Evolutionary conservation across 2,888 invertebrate genomes (phyloP), one percentile per base, ranked within the genome.

Genomic region (Aphodius sticticus): DNA sequence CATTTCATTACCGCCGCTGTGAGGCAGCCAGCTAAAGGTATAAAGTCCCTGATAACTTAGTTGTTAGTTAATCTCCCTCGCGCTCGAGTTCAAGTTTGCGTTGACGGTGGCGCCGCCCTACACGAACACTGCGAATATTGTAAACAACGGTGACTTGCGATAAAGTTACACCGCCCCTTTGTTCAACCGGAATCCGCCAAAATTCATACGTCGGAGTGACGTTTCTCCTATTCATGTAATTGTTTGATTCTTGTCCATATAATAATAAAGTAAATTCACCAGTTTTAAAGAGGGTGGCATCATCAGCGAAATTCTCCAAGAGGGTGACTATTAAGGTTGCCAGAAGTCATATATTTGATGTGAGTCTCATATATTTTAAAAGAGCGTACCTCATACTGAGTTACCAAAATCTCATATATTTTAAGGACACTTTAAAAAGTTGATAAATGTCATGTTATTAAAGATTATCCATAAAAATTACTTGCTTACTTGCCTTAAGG

Each of bases 31-130:
- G 53, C 53, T 53, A 53, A 53, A 53, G 53, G 53, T 53, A 53
- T 53, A 53, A 53, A 53, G 53, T 53, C 53, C 53, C 53, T 53
- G 53, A 53, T 53, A 53, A 53, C 53, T 53, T 53, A 53, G 53
- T 53, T 53, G 53, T 53, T 53, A 53, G 53, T 53, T 53, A 53
- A 53, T 53, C 53, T 53, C 53, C 12, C 53, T 53, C 53, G 53
- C 53, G 53, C 53, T 53, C 53, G 53, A 53, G 53, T 53, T 53
- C 12, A 53, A 53, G 53, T 53, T 53, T 53, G 12, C 53, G 53
- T 53, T 2, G 53, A 53, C 53, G 53, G 53, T 53, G 53, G 53
- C 53, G 53, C 53, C 53, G 53, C 12, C 12, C 53, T 53, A 53
- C 53, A 53, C 1, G 12, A 53, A 7, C 53, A 12, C 53, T 53